Evolutionary conservation across 2,113 vertebrate species (phyloP).

Genomic region (Neomonachus schauinslandi): DNA sequence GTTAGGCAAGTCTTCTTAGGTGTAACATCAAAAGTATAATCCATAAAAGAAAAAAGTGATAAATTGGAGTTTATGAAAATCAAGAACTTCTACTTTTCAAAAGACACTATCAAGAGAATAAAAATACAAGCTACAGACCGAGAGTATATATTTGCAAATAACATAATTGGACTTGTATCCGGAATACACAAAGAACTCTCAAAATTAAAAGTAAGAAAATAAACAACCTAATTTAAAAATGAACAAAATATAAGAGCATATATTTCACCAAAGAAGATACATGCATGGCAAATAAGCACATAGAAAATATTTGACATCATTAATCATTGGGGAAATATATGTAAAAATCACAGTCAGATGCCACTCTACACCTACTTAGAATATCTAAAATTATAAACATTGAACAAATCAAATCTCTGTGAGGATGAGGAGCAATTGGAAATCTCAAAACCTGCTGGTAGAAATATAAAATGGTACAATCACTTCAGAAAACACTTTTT

Average conservation of each 20-base stretch:
- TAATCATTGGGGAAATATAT: background rate
- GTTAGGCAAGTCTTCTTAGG: background rate
- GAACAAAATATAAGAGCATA: background rate
- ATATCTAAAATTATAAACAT: background rate
- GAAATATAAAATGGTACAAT: background rate
- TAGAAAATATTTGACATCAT: background rate
- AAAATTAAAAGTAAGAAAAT: background rate
- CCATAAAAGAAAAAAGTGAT: background rate
- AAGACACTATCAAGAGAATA: background rate
- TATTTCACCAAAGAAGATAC: background rate
- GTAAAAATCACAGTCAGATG: background rate
- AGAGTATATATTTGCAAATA: background rate
- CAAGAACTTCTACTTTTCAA: background rate
- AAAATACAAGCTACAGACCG: background rate
- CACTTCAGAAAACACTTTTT: background rate
- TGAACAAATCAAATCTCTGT: background rate
- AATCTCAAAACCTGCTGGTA: background rate
- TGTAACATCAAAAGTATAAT: background rate
- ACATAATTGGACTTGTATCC: background rate
- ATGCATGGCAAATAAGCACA: background rate
- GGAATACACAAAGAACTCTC: background rate
- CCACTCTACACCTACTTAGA: background rate
- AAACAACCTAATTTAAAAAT: background rate
- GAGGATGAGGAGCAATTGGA: background rate
- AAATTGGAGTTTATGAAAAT: background rate